Evolutionary conservation across 2,888 invertebrate species (phyloP), one percentile per base, ranked within the genome.

Genomic region (Caenorhabditis sp.): DNA sequence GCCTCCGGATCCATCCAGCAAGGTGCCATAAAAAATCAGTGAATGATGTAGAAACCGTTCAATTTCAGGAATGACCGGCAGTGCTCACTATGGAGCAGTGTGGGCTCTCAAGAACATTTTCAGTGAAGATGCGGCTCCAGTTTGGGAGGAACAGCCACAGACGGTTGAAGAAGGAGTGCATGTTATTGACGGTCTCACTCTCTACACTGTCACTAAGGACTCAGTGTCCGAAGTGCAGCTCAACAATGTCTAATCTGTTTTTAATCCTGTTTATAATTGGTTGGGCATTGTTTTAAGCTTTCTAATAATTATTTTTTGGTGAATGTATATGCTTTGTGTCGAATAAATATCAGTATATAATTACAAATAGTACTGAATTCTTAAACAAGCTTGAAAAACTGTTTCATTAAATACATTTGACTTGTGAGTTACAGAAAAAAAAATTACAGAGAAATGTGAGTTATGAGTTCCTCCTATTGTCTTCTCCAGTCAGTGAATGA

Each of bases 51-150:
- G 4, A 20, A n/a, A 40, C 15, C 20, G 13, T 35, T 55, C 9
- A 20, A 20, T 60, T 78, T 22, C 24, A 72, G 84, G 84, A 51
- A 85, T 85, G 85, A 65, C 61, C 24, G 83, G 70, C n/a, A 69
- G 71, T 32, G 18, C 32, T n/a, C 80, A 78, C 44, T 74, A 79
- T n/a, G 83, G 83, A n/a, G 60, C 72, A 6, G 81, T 83, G 1
- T 85, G 83, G 83, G 76, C 37, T 1, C 62, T 85, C 55, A 72
- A 61, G 8, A 55, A 77, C 40, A 56, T 86, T 20, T 64, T 77
- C 20, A 44, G 58, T 13, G 69, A 68, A 0, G 20, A 67, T 5
- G 37, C 60, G 1, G 37, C 37, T 2, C 35, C 67, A n/a, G 24
- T 22, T 13, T 76, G 76, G 76, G 67, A 67, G 9, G 53, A 78